Base-by-base conservation (phyloP, 2,797 vertebrate genomes). In the Naso thynnoides region DNA sequence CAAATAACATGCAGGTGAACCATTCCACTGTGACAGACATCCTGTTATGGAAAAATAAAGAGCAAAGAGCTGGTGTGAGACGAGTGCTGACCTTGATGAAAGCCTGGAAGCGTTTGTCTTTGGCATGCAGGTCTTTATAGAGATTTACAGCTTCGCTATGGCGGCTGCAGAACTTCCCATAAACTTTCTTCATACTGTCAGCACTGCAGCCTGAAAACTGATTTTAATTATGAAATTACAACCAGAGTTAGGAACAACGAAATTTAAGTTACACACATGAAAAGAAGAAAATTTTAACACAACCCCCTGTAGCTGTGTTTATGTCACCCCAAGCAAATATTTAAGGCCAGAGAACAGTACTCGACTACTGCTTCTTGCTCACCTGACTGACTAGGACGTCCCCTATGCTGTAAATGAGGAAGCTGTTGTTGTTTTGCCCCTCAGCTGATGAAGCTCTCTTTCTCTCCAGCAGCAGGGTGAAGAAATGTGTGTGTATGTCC, bases 101-200 rank as follows among this genome's bases (percentile, higher is more conserved):
- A 1, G 96, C 95, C 83, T 98, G 97, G 72, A 98, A 98, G 31
- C 96, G 94, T 73, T 98, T 98, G 50, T 98, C 97, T 89, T 96
- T 96, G 24, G 95, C 92, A 39, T 91, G 91, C 3, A 97, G 91
- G 56, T 98, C 97, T 88, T 98, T 98, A 91, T 97, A 98, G 67
- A 95, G 92, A 83, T 90, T 96, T 16, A 98, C 96, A 0, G 97
- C 96, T 76, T 98, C 96, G 0, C 94, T 96, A 91, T 98, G 97
- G 19, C 96, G 96, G 58, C 97, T 96, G 1, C 97, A 98, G 85
- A 98, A 98, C 86, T 96, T 98, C 67, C 97, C 97, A 0, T 98
- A 98, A 0, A 95, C 95, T 57, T 96, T 96, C 89, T 96, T 97
- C 91, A 98, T 95, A 6, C 93, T 92, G 33, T 97, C 95, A 0